phyloP scores from a whole-genome alignment of 2,888 invertebrate species.

The Chrysodeixis includens region DNA sequence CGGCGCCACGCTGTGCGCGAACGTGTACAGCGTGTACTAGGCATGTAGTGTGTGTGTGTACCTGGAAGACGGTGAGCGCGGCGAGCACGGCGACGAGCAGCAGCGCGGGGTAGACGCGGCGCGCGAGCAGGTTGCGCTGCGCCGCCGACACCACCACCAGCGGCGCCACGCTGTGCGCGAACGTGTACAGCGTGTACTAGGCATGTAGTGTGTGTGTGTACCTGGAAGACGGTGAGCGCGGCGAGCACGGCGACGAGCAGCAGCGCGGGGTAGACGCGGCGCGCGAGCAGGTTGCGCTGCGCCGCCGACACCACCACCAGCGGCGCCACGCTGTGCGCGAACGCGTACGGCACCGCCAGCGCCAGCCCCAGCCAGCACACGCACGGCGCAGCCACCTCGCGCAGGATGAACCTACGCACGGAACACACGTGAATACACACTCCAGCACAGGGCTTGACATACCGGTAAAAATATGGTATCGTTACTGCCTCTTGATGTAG shows the following conservation, averaged over 20 bases:
- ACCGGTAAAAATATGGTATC: too few species aligned
- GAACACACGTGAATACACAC: background rate
- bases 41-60: too few species aligned
- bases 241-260: slow-evolving; percentile 94
- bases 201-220: slow-evolving; percentile 1
- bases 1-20: too few species aligned
- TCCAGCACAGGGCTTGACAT: too few species aligned
- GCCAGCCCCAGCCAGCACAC: slow-evolving; percentile 96
- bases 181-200: background rate
- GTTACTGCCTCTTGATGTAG: too few species aligned
- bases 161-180: too few species aligned
- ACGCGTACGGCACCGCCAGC: slow-evolving; percentile 98
- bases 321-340: slow-evolving; percentile 98
- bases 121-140: too few species aligned
- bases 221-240: slow-evolving; percentile 92
- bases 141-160: too few species aligned
- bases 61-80: too few species aligned
- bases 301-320: slow-evolving; percentile 90
- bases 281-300: slow-evolving; percentile 89
- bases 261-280: slow-evolving; percentile 84
- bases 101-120: too few species aligned
- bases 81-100: too few species aligned
- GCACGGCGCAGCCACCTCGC: slow-evolving; percentile 96
- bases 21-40: too few species aligned
- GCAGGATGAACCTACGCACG: slow-evolving; percentile 92